phyloP scores from a whole-genome alignment of 2,888 invertebrate species.

The Acleris laterana region DNA sequence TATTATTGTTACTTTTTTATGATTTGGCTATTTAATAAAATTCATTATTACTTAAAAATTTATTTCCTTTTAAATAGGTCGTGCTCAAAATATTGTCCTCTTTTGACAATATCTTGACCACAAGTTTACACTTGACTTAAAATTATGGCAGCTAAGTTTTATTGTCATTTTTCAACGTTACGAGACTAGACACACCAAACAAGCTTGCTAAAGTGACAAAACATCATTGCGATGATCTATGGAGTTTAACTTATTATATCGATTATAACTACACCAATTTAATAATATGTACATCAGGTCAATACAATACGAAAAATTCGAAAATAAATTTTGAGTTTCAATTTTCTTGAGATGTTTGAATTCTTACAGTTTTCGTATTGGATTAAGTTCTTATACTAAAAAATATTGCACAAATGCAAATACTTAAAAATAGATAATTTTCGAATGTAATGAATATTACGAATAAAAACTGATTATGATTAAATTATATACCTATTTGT shows the following conservation, averaged over 20 bases:
- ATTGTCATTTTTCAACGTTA: conserved; percentile 36
- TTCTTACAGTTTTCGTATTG: background rate
- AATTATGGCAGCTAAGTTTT: conserved; percentile 65
- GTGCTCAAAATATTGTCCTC: conserved; percentile 74
- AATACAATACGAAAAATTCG: background rate
- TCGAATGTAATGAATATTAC: background rate
- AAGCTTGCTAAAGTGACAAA: conserved; percentile 2
- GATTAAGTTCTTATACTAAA: conserved; percentile 6
- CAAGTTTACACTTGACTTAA: conserved; percentile 60
- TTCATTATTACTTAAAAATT: conserved; percentile 52
- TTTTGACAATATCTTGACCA: conserved; percentile 70
- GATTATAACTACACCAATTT: background rate
- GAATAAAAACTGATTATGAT: too few relatives aligned
- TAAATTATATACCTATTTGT: too few relatives aligned
- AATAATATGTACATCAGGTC: conserved; percentile 1
- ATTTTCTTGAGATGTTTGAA: too few relatives aligned
- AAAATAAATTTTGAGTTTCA: too few relatives aligned
- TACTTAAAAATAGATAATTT: conserved; percentile 26
- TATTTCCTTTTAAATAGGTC: conserved; percentile 51
- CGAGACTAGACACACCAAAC: conserved; percentile 33
- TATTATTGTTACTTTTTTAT: conserved; percentile 34
- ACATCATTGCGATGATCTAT: conserved; percentile 1
- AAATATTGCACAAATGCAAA: conserved; percentile 37
- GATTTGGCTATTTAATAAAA: conserved; percentile 46
- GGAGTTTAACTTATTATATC: background rate